Evolutionary conservation across 1,140 invertebrate species (phyloP).

Genomic region (Aethina tumida): DNA sequence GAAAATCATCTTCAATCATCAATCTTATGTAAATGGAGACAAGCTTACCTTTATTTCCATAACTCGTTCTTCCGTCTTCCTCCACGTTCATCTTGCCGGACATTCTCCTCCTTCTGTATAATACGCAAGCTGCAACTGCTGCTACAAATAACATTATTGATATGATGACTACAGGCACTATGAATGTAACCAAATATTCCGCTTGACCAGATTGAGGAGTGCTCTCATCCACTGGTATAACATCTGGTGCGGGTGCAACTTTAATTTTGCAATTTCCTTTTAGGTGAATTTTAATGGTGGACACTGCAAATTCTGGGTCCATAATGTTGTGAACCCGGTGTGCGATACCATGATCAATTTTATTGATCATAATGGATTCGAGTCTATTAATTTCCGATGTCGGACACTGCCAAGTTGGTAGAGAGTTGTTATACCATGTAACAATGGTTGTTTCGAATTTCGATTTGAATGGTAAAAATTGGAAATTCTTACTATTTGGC

Average conservation of each 20-base stretch:
- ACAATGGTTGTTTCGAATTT: conserved; percentile 49
- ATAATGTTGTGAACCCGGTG: conserved; percentile 60
- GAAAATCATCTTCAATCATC: too few relatives aligned
- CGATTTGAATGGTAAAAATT: conserved; percentile 47
- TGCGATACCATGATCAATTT: conserved; percentile 39
- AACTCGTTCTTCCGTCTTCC: conserved; percentile 60
- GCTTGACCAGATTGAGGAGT: conserved; percentile 38
- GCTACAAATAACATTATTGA: conserved; percentile 80
- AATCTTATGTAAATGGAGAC: too few relatives aligned
- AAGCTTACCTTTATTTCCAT: conserved; percentile 72
- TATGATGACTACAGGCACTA: conserved; percentile 83
- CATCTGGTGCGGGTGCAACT: conserved; percentile 14
- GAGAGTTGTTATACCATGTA: conserved; percentile 70
- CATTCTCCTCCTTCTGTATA: conserved; percentile 73
- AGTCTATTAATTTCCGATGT: conserved; percentile 61
- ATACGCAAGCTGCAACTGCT: conserved; percentile 74
- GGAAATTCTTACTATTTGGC: conserved; percentile 57
- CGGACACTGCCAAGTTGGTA: conserved; percentile 61
- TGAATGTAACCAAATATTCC: conserved; percentile 82
- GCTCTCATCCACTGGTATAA: conserved; percentile 19
- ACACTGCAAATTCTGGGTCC: conserved; percentile 67
- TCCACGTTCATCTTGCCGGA: conserved; percentile 74
- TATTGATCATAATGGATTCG: conserved; percentile 56
- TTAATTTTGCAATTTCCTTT: conserved; percentile 52
- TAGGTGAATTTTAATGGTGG: conserved; percentile 58